Conservation (phyloP, 2,888 invertebrate genomes). For the Drosophila anomelani region DNA sequence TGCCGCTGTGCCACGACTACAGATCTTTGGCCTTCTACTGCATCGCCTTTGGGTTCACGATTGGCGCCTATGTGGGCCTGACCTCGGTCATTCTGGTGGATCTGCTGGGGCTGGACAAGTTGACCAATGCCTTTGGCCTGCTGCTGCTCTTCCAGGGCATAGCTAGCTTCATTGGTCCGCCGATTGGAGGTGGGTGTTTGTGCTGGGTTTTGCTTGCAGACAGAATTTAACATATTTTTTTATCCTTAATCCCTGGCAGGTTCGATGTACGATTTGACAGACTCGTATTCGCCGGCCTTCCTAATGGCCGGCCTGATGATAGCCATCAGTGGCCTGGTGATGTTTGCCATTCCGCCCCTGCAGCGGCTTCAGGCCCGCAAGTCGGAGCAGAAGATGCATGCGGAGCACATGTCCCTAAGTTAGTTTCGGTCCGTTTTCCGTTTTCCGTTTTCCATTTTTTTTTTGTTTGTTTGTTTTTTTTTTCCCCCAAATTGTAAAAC, state of each 20-base stretch:
- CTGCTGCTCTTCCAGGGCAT: slow-evolving; percentile 96
- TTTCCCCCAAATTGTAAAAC: slow-evolving; percentile 3
- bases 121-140: slow-evolving; percentile 98
- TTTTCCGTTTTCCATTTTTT: background rate
- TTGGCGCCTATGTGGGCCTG: slow-evolving; percentile 98
- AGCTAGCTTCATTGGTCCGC: slow-evolving; percentile 96
- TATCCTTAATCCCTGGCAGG: slow-evolving; percentile 85
- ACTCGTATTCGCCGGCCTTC: slow-evolving; percentile 94
- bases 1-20: slow-evolving; percentile 91
- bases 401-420: slow-evolving; percentile 77
- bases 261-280: slow-evolving; percentile 90
- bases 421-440: slow-evolving; percentile 46
- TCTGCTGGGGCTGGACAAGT: slow-evolving; percentile 94
- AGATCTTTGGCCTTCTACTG: slow-evolving; percentile 91
- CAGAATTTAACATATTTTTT: background rate
- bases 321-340: slow-evolving; percentile 93
- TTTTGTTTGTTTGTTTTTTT: slow-evolving; percentile 21
- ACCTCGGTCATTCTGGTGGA: slow-evolving; percentile 98
- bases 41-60: slow-evolving; percentile 93
- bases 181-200: slow-evolving; percentile 91
- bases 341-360: slow-evolving; percentile 92
- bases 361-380: slow-evolving; percentile 85
- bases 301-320: slow-evolving; percentile 94
- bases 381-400: slow-evolving; percentile 53
- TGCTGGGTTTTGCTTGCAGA: no score